These are phyloP conservation scores for Drosophila eohydei DNA, from an alignment of 2,888 invertebrate genomes.

Conservation along the genomic window DNA sequence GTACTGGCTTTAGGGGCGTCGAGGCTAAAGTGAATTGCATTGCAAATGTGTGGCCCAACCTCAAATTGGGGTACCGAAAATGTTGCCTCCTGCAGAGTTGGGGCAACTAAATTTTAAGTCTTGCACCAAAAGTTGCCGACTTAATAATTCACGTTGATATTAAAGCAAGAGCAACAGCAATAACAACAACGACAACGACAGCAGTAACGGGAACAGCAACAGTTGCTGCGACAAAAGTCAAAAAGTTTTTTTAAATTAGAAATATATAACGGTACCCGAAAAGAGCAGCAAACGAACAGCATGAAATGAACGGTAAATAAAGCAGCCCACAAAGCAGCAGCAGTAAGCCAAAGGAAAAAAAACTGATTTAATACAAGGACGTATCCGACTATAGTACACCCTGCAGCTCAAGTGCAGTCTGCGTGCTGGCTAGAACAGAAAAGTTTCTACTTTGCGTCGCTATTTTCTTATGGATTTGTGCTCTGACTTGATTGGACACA, in stretches of 20 bases:
- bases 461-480: not conserved
- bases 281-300: conserved; percentile 23
- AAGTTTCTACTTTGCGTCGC: no score
- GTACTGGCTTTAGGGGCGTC: not conserved
- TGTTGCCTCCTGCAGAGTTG: conserved; percentile 7
- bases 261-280: conserved; percentile 24
- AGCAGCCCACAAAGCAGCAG: conserved; percentile 16
- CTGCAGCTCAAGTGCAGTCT: not conserved
- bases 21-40: conserved; percentile 48
- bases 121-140: conserved; percentile 11
- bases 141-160: conserved; percentile 24
- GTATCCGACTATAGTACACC: not conserved
- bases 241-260: conserved; percentile 50
- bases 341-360: conserved; percentile 8
- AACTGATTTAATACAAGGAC: not conserved
- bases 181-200: conserved; percentile 4
- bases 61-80: conserved; percentile 11
- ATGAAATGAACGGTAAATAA: conserved; percentile 65
- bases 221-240: conserved; percentile 35
- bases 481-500: no score
- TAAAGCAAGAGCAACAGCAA: conserved; percentile 26
- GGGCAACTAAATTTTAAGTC: conserved; percentile 2
- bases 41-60: conserved; percentile 19
- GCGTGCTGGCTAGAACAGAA: not conserved
- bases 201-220: conserved; percentile 32